These are phyloP conservation scores for Drosophila phalerata DNA, from an alignment of 2,888 invertebrate genomes.

Conservation along the genomic window DNA sequence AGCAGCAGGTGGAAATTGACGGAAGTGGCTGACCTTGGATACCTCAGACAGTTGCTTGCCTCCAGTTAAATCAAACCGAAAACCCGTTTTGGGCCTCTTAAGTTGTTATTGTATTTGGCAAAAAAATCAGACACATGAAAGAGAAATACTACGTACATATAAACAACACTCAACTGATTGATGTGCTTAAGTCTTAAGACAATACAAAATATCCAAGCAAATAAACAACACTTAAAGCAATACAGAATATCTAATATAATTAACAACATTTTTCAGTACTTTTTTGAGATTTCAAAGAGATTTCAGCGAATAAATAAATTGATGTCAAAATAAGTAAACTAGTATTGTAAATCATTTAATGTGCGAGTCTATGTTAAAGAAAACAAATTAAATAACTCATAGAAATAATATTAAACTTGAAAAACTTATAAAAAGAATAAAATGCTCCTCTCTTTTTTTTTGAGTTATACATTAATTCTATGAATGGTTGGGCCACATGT, in stretches of 20 bases:
- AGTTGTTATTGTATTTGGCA: slow-evolving; percentile 13
- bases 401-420: background rate
- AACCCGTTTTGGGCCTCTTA: slow-evolving; percentile 28
- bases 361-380: background rate
- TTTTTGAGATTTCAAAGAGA: slow-evolving; percentile 16
- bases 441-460: background rate
- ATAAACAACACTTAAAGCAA: background rate
- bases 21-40: slow-evolving; percentile 58
- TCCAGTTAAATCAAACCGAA: slow-evolving; percentile 35
- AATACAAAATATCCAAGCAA: background rate
- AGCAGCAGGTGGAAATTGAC: slow-evolving; percentile 47
- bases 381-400: background rate
- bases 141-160: slow-evolving; percentile 3
- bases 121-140: slow-evolving; percentile 28
- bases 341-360: slow-evolving; percentile 6
- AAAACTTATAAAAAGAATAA: background rate
- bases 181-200: slow-evolving; percentile 4
- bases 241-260: background rate
- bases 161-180: slow-evolving; percentile 15
- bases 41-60: slow-evolving; percentile 31
- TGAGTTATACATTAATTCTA: background rate
- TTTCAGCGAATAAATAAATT: background rate
- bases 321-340: background rate
- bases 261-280: background rate
- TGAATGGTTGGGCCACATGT: background rate